phyloP scores from a whole-genome alignment of 2,797 vertebrate genomes.

The Halcyon badia region DNA sequence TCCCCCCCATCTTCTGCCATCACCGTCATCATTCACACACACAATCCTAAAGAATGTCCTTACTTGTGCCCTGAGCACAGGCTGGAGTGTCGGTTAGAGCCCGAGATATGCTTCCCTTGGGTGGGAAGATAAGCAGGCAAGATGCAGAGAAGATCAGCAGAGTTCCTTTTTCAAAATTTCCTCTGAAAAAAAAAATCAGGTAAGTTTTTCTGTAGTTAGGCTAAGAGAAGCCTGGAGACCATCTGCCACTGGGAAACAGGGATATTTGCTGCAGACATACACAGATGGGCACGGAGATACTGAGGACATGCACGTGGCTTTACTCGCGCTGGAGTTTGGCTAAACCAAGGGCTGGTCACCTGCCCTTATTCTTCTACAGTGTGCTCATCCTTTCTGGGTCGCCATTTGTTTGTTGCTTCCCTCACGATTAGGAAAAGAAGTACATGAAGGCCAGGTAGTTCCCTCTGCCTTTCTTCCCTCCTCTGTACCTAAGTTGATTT shows the following conservation, averaged over 20 bases:
- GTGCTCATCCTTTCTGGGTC: not conserved
- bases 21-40: not conserved
- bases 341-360: not conserved
- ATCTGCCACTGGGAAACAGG: not conserved
- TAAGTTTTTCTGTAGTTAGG: not conserved
- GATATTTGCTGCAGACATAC: not conserved
- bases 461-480: not conserved
- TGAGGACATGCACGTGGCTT: not conserved
- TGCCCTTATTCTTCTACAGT: not conserved
- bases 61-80: not conserved
- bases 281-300: not conserved
- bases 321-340: not conserved
- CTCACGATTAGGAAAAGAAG: not conserved
- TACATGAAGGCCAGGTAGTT: not conserved
- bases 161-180: not conserved
- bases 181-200: not conserved
- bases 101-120: not conserved
- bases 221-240: not conserved
- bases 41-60: not conserved
- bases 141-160: not conserved
- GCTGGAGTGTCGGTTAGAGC: not conserved
- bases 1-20: not conserved
- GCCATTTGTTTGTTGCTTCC: not conserved
- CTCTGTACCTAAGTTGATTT: accelerated
- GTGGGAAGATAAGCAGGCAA: not conserved